A percentile compares a stretch with the other conserved stretches of the same genome.
phyloP scores from a whole-genome alignment of 2,797 vertebrate species.

The Huso huso region DNA sequence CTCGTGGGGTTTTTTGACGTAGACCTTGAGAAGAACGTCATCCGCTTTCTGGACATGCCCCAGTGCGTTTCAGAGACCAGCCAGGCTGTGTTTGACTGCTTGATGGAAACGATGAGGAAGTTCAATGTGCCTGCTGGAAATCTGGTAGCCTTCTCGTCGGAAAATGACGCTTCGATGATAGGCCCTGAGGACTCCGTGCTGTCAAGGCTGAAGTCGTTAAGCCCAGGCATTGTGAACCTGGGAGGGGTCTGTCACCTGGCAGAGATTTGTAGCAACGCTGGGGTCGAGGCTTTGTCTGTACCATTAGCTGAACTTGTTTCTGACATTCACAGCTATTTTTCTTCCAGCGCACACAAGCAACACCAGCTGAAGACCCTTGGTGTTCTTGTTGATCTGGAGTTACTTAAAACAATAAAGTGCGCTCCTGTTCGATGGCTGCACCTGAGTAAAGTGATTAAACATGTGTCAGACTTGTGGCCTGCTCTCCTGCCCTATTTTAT shows the following conservation, averaged over 20 bases:
- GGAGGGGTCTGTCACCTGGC: constrained; percentile 18
- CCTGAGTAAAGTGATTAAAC: background rate
- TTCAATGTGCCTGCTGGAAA: background rate
- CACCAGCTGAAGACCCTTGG: constrained; percentile 28
- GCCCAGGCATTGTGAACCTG: too few relatives aligned
- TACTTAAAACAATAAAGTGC: background rate
- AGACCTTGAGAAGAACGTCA: constrained; percentile 26
- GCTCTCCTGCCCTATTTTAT: background rate
- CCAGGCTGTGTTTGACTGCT: constrained; percentile 30
- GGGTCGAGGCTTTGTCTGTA: constrained; percentile 29
- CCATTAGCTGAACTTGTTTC: constrained; percentile 38
- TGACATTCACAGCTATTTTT: constrained; percentile 14
- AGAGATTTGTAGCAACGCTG: constrained; percentile 42
- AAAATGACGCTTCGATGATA: too few relatives aligned
- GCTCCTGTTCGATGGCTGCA: background rate
- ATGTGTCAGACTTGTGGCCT: background rate
- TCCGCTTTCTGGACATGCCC: constrained; percentile 14
- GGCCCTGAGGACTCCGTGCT: too few relatives aligned
- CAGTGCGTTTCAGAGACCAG: constrained; percentile 20
- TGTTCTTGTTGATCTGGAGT: background rate
- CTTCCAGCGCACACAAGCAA: constrained; percentile 16
- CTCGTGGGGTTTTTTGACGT: constrained; percentile 13
- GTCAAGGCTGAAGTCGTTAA: too few relatives aligned
- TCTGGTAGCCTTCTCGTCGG: too few relatives aligned
- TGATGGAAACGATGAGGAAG: constrained; percentile 33